These are phyloP conservation scores for Bungarus multicinctus DNA, from an alignment of 2,113 vertebrate species.

Conservation along the genomic window DNA sequence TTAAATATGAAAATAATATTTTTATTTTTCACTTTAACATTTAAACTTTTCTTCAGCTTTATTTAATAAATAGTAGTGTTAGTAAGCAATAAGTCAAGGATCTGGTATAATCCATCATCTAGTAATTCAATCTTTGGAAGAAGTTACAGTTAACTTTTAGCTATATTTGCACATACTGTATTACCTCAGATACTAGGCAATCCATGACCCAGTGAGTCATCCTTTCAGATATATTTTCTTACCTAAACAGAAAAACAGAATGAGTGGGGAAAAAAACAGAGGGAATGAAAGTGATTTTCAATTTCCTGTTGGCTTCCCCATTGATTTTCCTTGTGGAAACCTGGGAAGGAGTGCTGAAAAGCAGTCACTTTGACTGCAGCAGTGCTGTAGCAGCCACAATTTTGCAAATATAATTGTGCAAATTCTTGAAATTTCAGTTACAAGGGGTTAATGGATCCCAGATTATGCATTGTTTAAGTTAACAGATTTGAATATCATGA, in stretches of 20 bases:
- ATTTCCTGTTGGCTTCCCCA: background rate
- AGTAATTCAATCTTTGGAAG: background rate
- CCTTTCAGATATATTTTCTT: background rate
- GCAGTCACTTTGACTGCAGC: no score
- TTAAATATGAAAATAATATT: constrained; percentile 41
- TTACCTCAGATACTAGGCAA: background rate
- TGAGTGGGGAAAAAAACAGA: background rate
- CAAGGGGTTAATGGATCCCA: no score
- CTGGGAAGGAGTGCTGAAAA: no score
- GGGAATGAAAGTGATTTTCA: background rate
- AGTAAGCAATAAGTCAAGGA: background rate
- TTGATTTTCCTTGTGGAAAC: background rate
- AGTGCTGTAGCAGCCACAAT: no score
- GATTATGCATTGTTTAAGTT: no score
- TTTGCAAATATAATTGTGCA: no score
- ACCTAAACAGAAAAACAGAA: background rate
- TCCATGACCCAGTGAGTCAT: background rate
- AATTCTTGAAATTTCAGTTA: no score
- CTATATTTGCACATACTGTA: background rate
- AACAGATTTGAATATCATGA: background rate
- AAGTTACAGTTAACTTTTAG: background rate
- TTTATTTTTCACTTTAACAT: constrained; percentile 14
- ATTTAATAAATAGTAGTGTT: background rate
- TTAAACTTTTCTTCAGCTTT: background rate
- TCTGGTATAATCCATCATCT: background rate